These are phyloP conservation scores for Oncopeltus fasciatus DNA, from an alignment of 1,140 invertebrate genomes.

Conservation along the genomic window DNA sequence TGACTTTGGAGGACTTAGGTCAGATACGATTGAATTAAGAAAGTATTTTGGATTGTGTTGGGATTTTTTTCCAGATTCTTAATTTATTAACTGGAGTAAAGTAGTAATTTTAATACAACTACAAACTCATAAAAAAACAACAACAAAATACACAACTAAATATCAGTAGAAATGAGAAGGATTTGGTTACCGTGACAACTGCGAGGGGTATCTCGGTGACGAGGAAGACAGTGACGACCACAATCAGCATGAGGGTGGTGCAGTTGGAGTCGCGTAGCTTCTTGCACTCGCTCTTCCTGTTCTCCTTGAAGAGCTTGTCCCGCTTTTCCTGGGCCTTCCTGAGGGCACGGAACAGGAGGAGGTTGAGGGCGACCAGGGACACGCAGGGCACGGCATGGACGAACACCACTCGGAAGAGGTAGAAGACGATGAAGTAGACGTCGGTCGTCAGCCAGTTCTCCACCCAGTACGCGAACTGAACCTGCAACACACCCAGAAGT, in stretches of 20 bases:
- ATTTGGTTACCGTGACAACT: constrained; percentile 48
- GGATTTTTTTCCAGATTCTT: too few relatives aligned
- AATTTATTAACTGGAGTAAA: too few relatives aligned
- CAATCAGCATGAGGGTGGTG: constrained; percentile 88
- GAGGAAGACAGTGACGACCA: constrained; percentile 81
- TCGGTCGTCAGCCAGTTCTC: constrained; percentile 42
- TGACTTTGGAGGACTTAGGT: too few relatives aligned
- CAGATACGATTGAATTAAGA: too few relatives aligned
- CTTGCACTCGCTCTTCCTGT: constrained; percentile 64
- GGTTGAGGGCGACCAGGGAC: constrained; percentile 74
- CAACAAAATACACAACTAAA: too few relatives aligned
- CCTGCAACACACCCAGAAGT: too few relatives aligned
- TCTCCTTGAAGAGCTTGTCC: constrained; percentile 67
- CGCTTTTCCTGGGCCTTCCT: constrained; percentile 62
- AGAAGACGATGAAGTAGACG: constrained; percentile 68
- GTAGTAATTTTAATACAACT: too few relatives aligned
- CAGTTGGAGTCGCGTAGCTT: constrained; percentile 75
- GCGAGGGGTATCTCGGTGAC: constrained; percentile 82
- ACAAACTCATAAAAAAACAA: too few relatives aligned
- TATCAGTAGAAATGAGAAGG: too few relatives aligned
- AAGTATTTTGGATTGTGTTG: too few relatives aligned
- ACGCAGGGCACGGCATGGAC: constrained; percentile 82
- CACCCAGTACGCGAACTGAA: constrained; percentile 48
- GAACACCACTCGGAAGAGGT: constrained; percentile 73
- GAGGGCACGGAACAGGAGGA: constrained; percentile 72